Evolutionary conservation across 2,113 vertebrate genomes (phyloP).

Genomic region (Martes martes): DNA sequence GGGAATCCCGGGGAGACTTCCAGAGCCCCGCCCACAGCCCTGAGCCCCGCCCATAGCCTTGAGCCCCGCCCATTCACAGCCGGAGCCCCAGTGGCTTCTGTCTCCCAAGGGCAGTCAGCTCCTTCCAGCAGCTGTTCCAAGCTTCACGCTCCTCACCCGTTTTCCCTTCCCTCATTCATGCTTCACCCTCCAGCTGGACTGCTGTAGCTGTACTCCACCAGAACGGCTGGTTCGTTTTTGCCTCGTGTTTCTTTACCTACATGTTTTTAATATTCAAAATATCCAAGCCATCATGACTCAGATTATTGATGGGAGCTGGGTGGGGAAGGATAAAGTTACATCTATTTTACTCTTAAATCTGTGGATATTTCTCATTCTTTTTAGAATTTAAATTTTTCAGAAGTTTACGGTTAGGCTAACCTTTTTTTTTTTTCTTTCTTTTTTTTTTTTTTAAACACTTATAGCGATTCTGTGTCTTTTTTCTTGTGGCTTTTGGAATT

Average conservation of each 20-base stretch:
- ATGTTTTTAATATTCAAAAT: background rate
- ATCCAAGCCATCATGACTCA: background rate
- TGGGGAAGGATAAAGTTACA: background rate
- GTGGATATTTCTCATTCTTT: background rate
- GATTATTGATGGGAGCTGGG: background rate
- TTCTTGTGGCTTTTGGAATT: background rate
- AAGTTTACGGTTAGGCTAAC: background rate
- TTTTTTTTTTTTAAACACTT: background rate
- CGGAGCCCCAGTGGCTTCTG: background rate
- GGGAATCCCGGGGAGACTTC: fast-evolving
- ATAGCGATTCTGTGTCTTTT: background rate
- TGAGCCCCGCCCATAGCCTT: background rate
- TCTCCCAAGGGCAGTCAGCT: background rate
- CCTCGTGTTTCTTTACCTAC: background rate
- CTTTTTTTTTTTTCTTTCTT: background rate
- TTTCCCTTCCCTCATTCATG: background rate
- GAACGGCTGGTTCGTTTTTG: background rate
- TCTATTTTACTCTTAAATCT: background rate
- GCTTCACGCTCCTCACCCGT: fast-evolving
- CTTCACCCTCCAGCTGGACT: fast-evolving
- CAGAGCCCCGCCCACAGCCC: too few species aligned
- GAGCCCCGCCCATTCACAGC: background rate
- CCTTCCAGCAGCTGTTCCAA: background rate
- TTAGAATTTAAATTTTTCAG: background rate
- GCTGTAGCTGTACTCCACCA: fast-evolving